Evolutionary conservation across 2,888 invertebrate species (phyloP).

Genomic region (Biston betularia): DNA sequence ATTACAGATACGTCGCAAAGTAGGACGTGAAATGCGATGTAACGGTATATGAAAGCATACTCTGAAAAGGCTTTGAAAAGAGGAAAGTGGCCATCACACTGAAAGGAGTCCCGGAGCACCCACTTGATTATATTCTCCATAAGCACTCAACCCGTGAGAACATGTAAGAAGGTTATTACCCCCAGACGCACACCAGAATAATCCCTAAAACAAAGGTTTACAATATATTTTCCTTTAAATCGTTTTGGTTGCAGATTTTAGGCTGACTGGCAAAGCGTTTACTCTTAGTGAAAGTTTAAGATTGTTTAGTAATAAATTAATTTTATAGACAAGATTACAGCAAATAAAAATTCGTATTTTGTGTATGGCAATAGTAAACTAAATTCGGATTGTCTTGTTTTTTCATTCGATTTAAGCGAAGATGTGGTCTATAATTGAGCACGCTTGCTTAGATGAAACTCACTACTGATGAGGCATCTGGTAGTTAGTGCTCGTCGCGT

Average conservation of each 20-base stretch:
- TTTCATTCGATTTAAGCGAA: no score
- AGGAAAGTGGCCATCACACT: conserved; percentile 56
- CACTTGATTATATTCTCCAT: conserved; percentile 64
- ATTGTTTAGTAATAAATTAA: conserved; percentile 47
- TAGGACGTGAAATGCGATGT: background rate
- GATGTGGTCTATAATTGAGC: no score
- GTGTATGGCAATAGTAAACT: no score
- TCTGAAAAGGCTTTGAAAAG: conserved; percentile 25
- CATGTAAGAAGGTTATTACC: conserved; percentile 27
- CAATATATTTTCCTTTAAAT: conserved; percentile 45
- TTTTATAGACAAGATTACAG: conserved; percentile 22
- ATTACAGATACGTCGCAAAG: no score
- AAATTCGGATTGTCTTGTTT: no score
- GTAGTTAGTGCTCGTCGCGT: no score
- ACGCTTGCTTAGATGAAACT: no score
- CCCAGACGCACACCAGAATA: conserved; percentile 45
- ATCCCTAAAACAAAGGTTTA: conserved; percentile 42
- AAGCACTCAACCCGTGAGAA: conserved; percentile 50
- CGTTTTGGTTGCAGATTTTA: conserved; percentile 29
- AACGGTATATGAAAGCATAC: background rate
- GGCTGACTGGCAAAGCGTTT: conserved; percentile 41
- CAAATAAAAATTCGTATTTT: no score
- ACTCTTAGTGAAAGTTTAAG: conserved; percentile 37
- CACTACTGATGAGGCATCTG: no score
- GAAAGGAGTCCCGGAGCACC: conserved; percentile 54